Base-by-base conservation (phyloP, 2,888 invertebrate species). In the Pemphredon lugubris region DNA sequence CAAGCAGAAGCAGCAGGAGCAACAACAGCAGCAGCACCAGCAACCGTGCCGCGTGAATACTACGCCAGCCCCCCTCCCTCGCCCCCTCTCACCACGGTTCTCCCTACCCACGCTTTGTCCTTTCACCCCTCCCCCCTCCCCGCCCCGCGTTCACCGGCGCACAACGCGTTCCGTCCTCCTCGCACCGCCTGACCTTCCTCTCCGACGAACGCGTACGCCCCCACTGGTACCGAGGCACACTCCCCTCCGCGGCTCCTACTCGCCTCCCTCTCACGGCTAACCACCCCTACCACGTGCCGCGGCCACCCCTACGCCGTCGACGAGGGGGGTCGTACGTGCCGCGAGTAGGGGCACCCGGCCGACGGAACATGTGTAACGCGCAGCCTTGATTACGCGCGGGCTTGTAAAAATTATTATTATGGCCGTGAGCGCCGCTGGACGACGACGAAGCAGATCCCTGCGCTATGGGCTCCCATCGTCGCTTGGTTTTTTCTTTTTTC, bases 351-450 rank as follows among this genome's bases (percentile, higher is more conserved):
- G 81, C 58, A 55, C 74, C 58, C 66, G n/a, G 58, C 75, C 73
- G 73, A 59, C 69, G 73, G 79, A 86, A 88, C 88, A 88, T 87
- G 87, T 86, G 86, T 88, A 88, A 85, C 85, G 82, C 82, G 85
- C 84, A 84, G 85, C 83, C 84, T 86, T 87, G 87, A 87, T 88
- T 88, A 86, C 88, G 81, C 84, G 84, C 83, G 84, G 84, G 83
- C 79, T 86, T 87, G 87, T 87, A 88, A 89, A 89, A 88, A 88
- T 87, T 87, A 87, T 87, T 87, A 86, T 86, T 84, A 84, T 82
- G 76, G 81, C 75, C 73, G 65, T 68, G 70, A 70, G 60, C 73
- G 59, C 53, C 30, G 37, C 23, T 20, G 7, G 34, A n/a, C 39
- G 14, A 21, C 61, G 11, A 26, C 11, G n/a, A n/a, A n/a, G n/a